A percentile compares a stretch with the other conserved stretches of the same genome.
Conservation (phyloP, 1,140 invertebrate species). For the Monomorium pharaonis region DNA sequence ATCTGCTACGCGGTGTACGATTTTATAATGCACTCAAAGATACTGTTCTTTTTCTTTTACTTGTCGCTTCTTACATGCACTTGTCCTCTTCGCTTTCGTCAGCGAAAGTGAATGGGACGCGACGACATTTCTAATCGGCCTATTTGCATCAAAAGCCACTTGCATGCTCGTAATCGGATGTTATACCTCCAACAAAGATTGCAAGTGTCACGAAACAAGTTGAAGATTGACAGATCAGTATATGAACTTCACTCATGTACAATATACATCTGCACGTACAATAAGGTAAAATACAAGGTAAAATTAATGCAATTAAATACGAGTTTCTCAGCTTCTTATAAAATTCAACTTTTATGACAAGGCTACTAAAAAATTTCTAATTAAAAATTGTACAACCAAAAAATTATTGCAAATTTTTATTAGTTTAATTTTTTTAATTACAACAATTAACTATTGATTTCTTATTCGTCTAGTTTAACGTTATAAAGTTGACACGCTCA, state of each 20-base stretch:
- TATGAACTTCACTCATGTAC: not conserved
- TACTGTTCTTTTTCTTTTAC: not conserved
- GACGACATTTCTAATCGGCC: constrained; percentile 78
- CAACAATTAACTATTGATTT: not conserved
- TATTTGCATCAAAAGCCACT: constrained; percentile 52
- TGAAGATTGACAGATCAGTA: not conserved
- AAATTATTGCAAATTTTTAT: not conserved
- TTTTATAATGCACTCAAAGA: not conserved
- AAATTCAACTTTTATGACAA: not conserved
- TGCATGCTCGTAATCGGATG: constrained; percentile 42
- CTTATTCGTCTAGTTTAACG: not conserved
- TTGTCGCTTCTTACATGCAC: constrained; percentile 39
- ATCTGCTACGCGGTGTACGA: not conserved
- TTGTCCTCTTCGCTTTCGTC: constrained; percentile 78
- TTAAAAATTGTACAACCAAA: not conserved
- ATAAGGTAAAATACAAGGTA: not conserved
- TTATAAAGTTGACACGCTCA: no score
- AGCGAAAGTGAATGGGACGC: constrained; percentile 83
- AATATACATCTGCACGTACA: not conserved
- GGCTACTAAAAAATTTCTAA: not conserved
- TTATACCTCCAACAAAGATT: not conserved
- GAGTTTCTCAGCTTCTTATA: not conserved
- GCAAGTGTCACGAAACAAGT: not conserved
- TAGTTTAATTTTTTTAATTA: not conserved
- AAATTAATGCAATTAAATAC: not conserved